phyloP scores from a whole-genome alignment of 2,888 invertebrate genomes.

The Augiades crinisus region DNA sequence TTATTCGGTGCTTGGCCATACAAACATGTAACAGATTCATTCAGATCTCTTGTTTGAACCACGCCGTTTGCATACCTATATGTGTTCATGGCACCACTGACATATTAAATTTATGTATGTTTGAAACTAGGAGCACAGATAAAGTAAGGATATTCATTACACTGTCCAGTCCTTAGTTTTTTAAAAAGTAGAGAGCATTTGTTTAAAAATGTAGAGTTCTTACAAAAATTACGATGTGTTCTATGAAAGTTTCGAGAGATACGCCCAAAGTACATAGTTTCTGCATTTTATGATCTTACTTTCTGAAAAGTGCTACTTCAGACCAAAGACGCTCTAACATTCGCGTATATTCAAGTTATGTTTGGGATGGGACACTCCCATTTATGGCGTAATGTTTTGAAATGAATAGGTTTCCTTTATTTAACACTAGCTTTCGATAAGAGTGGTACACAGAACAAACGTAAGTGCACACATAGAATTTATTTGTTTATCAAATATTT shows the following conservation, averaged over 20 bases:
- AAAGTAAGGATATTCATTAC: too few relatives aligned
- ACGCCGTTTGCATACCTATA: too few relatives aligned
- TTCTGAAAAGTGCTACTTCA: constrained; percentile 17
- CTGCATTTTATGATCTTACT: constrained; percentile 23
- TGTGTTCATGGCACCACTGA: too few relatives aligned
- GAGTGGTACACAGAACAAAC: too few relatives aligned
- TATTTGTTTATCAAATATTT: too few relatives aligned
- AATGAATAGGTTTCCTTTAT: not conserved
- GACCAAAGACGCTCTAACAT: constrained; percentile 5
- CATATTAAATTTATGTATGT: too few relatives aligned
- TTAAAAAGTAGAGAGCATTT: constrained; percentile 4
- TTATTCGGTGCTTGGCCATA: too few relatives aligned
- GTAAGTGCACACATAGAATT: too few relatives aligned
- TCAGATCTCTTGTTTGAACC: too few relatives aligned
- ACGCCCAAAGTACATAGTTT: constrained; percentile 21
- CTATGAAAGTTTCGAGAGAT: constrained; percentile 22
- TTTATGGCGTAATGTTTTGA: not conserved
- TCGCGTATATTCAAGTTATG: constrained; percentile 10
- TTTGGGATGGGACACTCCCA: not conserved
- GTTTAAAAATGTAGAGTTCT: constrained; percentile 16
- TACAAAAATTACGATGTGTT: constrained; percentile 13
- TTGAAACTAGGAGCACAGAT: too few relatives aligned
- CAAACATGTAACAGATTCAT: too few relatives aligned
- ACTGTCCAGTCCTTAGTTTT: not conserved
- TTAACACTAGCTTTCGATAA: too few relatives aligned